Evolutionary conservation across 1,140 invertebrate species (phyloP), one percentile per base, ranked within the genome.

Genomic region (Acromyrmex heyeri): DNA sequence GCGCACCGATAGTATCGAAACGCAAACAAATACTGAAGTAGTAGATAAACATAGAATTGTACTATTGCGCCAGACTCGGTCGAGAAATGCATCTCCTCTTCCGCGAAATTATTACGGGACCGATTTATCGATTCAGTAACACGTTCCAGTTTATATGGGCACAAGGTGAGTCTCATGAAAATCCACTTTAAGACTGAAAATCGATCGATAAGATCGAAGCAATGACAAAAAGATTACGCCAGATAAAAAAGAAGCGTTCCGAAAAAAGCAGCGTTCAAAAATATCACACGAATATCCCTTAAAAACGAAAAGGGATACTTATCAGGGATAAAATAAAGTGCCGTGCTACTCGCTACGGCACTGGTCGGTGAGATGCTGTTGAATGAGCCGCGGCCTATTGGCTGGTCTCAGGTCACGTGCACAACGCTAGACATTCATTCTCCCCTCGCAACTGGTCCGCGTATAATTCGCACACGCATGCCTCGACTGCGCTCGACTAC

Each of bases 331-430:
- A 44, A 44, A 12, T 12, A 44, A 12, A 44, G 48, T 50, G 48
- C 12, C 3, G 48, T 48, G 48, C 48, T 57, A 57, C 18, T 57
- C 65, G 77, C 10, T 90, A 91, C 87, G 76, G 67, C 50, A 82
- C 88, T 86, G 82, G 67, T 69, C 62, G 65, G 53, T 30, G 73
- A 90, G 87, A 87, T 81, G 76, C 57, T 85, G 86, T 87, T 92
- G 91, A 92, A 92, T 91, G 89, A 53, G 82, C 44, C 50, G 86
- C 87, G 86, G 87, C 87, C 90, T 89, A 91, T 92, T 92, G 91
- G 91, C 79, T 85, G 85, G 61, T 72, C 73, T 75, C 65, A 50
- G 86, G 86, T 92, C 91, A 92, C 88, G 90, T 92, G 91, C 77
- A 82, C 87, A 70, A 62, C 67, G 70, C 87, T 87, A 86, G 81